A percentile compares a stretch with the other conserved stretches of the same genome.
phyloP scores from a whole-genome alignment of 2,797 vertebrate genomes.

The Varecia variegata region DNA sequence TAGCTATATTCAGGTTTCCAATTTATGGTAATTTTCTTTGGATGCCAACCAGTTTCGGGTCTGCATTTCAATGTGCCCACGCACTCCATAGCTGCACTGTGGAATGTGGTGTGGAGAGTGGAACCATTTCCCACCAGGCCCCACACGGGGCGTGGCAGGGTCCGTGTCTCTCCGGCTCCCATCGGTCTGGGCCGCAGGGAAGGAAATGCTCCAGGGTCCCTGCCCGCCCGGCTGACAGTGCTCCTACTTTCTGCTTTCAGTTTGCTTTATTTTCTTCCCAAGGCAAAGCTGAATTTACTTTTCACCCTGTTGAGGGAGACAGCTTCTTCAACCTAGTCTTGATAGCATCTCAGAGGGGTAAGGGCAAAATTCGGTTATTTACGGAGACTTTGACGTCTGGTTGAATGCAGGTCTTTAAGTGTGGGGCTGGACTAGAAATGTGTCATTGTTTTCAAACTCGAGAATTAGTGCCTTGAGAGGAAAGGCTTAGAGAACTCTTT shows the following conservation, averaged over 20 bases:
- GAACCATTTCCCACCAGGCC: background rate
- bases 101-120: background rate
- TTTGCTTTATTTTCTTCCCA: background rate
- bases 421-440: background rate
- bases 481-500: background rate
- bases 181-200: background rate
- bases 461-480: background rate
- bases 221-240: accelerated
- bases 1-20: constrained; percentile 55
- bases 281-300: background rate
- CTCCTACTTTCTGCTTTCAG: background rate
- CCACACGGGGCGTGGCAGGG: background rate
- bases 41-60: constrained; percentile 8
- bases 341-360: background rate
- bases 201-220: background rate
- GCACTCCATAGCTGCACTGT: background rate
- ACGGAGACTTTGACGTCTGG: background rate
- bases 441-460: background rate
- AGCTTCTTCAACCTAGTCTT: background rate
- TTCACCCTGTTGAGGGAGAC: background rate
- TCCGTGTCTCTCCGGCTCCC: accelerated
- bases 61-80: background rate
- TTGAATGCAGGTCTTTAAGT: background rate
- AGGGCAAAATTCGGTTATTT: background rate
- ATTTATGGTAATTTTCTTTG: constrained; percentile 52